Conservation (phyloP, 2,113 vertebrate species). For the Cyprinus carpio region DNA sequence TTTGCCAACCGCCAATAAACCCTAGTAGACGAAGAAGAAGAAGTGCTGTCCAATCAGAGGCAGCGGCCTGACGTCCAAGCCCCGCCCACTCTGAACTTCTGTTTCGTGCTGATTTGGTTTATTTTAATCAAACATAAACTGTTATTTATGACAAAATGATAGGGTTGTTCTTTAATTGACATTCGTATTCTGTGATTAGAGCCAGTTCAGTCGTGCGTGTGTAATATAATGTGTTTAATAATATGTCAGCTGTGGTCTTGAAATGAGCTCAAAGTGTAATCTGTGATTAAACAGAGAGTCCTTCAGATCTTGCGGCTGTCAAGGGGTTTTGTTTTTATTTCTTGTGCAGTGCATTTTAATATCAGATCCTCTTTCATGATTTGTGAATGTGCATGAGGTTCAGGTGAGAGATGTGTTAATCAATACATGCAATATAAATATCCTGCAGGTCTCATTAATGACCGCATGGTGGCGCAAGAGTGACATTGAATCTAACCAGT, state of each 20-base stretch:
- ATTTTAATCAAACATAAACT: not conserved
- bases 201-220: not conserved
- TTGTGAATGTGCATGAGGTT: not conserved
- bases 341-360: not conserved
- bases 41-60: not conserved
- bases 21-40: no score
- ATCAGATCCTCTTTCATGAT: not conserved
- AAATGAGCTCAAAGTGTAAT: conserved; percentile 1
- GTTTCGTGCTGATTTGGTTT: not conserved
- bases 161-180: not conserved
- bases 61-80: not conserved
- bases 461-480: not conserved
- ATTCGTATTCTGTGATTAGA: not conserved
- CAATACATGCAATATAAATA: not conserved
- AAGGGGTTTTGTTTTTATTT: no score
- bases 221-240: not conserved
- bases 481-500: not conserved
- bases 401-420: not conserved
- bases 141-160: not conserved
- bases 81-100: not conserved
- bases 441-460: not conserved
- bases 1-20: no score
- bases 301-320: not conserved
- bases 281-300: not conserved
- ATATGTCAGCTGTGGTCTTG: not conserved